These are phyloP conservation scores for Amblyraja radiata DNA, from an alignment of 2,797 vertebrate species.

Conservation along the genomic window DNA sequence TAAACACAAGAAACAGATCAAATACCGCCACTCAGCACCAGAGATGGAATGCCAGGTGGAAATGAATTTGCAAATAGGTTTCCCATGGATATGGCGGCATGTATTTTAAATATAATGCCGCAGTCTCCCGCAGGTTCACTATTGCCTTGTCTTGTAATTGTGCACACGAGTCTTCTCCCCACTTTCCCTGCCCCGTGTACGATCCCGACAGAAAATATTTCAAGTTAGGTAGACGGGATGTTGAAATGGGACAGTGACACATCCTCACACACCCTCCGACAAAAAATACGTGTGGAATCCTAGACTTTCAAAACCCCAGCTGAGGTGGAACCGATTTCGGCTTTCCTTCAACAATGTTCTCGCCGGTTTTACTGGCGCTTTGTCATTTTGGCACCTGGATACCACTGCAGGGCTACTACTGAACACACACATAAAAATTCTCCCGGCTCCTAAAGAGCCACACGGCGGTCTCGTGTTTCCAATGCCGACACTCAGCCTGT, in stretches of 20 bases:
- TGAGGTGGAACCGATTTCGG: background rate
- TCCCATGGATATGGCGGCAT: background rate
- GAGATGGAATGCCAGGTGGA: background rate
- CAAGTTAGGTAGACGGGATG: too few relatives aligned
- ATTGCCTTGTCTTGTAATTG: background rate
- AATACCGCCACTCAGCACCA: background rate
- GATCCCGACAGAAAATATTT: background rate
- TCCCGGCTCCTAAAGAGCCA: background rate
- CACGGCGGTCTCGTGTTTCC: background rate
- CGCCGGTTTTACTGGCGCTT: background rate
- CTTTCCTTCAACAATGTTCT: background rate
- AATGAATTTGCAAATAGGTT: background rate
- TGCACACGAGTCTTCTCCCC: background rate
- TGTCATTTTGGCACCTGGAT: constrained; percentile 16
- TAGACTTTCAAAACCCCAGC: background rate
- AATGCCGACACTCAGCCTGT: background rate
- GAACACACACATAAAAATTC: background rate
- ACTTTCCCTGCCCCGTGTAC: background rate
- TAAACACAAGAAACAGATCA: background rate
- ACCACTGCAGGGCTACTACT: background rate
- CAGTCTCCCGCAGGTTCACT: background rate
- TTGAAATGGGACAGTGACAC: background rate
- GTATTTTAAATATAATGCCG: background rate
- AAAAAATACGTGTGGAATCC: background rate
- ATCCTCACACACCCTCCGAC: background rate